Base-by-base conservation (phyloP, 2,797 vertebrate genomes). In the Phrynocephalus forsythii region DNA sequence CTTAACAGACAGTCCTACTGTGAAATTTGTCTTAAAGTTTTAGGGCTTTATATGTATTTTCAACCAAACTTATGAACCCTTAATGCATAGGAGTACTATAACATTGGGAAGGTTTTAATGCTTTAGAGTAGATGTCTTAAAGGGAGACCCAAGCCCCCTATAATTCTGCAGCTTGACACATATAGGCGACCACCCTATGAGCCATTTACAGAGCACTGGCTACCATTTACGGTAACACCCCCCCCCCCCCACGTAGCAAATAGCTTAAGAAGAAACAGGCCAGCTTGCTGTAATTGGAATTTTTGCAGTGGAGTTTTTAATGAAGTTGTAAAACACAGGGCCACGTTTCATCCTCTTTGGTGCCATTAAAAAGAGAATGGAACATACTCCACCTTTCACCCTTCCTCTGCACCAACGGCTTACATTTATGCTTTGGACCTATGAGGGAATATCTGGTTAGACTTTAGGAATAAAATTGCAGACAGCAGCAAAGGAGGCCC, bases 401-500 rank as follows among this genome's bases (percentile, higher is more conserved):
- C 26, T 22, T n/a, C 26, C 3, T 30, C 38, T 69, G 44, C 6
- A n/a, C 16, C 26, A 93, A 87, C 63, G 60, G 91, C 88, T 93
- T 91, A 89, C 89, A 85, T 86, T 88, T 91, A 85, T 88, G 82
- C 56, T 91, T 77, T 92, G 86, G 86, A 33, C 76, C 79, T 85
- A 5, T 1, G 26, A 75, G 84, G 44, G 79, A 91, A 82, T 76
- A 93, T 10, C 50, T 91, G 89, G 92, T 78, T 90, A 89, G 75
- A 82, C 84, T 90, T 88, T 67, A 63, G 87, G 86, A 81, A 85
- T 48, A 69, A 87, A 92, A 83, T 66, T 87, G 82, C 48, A 89
- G 91, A 5, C 91, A 94, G 89, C 93, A 94, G 92, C 86, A 86
- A 79, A 33, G 86, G 89, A 87, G 89, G 73, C 0, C 83, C 88